Evolutionary conservation across 2,888 invertebrate species (phyloP).

Genomic region (Ferdinandea cuprea): DNA sequence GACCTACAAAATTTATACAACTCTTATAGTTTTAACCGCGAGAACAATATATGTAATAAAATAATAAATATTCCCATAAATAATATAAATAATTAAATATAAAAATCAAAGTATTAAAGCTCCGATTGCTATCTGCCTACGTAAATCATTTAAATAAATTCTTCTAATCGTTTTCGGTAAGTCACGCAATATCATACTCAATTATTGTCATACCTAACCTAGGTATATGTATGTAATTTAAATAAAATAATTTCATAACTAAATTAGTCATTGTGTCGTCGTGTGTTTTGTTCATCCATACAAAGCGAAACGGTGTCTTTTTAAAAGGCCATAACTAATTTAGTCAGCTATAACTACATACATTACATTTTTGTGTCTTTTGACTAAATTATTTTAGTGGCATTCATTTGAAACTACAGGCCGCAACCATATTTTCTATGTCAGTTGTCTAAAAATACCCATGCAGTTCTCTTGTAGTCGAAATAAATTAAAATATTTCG

Average conservation of each 20-base stretch:
- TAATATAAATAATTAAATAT: neutral
- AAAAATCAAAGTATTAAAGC: neutral
- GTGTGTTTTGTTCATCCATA: neutral
- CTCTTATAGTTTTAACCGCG: too few relatives aligned
- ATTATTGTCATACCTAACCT: constrained; percentile 47
- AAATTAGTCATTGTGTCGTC: constrained; percentile 50
- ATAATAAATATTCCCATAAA: too few relatives aligned
- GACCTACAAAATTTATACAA: too few relatives aligned
- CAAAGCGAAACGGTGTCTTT: constrained; percentile 5
- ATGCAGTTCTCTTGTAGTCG: constrained; percentile 26
- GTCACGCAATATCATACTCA: constrained; percentile 56
- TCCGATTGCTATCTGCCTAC: neutral
- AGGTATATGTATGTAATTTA: constrained; percentile 51
- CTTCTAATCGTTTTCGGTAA: constrained; percentile 31
- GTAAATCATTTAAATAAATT: constrained; percentile 24
- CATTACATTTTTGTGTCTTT: constrained; percentile 4
- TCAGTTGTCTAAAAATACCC: constrained; percentile 49
- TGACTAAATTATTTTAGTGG: constrained; percentile 66
- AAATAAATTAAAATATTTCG: constrained; percentile 52
- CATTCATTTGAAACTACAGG: constrained; percentile 36
- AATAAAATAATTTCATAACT: constrained; percentile 56
- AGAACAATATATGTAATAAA: too few relatives aligned
- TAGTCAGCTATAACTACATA: constrained; percentile 39
- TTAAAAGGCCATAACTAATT: constrained; percentile 62
- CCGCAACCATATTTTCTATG: neutral